Conservation (phyloP, 1,140 invertebrate genomes). For the Leucophenga varia region DNA sequence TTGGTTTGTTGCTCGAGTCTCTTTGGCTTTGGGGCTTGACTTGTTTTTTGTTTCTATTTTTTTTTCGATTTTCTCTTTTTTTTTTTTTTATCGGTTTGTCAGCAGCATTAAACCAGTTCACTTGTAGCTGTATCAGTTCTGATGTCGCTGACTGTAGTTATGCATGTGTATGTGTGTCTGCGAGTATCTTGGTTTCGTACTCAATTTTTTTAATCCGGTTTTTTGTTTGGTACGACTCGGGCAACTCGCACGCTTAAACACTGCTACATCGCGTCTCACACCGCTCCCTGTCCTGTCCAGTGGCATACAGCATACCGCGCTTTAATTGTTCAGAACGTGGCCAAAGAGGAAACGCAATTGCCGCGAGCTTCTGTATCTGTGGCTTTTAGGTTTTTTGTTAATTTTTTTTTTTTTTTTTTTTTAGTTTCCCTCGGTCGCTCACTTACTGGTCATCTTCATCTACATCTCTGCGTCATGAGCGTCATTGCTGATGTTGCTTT, state of each 20-base stretch:
- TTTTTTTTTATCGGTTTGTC: slow-evolving; percentile 20
- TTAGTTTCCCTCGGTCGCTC: background rate
- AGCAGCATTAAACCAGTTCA: slow-evolving; percentile 47
- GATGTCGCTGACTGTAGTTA: slow-evolving; percentile 26
- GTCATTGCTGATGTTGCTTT: slow-evolving; percentile 18
- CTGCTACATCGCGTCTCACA: background rate
- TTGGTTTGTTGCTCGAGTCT: slow-evolving; percentile 20
- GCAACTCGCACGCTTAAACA: no score
- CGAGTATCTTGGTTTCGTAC: slow-evolving; percentile 29
- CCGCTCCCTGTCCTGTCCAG: background rate
- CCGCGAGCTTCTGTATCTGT: slow-evolving; percentile 49
- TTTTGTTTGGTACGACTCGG: no score
- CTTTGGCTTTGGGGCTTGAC: slow-evolving; percentile 37
- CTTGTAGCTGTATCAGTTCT: slow-evolving; percentile 44
- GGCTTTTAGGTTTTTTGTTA: background rate
- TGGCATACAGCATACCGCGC: slow-evolving; percentile 20
- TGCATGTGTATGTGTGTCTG: slow-evolving; percentile 12
- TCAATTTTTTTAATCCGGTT: slow-evolving; percentile 50
- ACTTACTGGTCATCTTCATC: slow-evolving; percentile 26
- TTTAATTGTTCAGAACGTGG: slow-evolving; percentile 49
- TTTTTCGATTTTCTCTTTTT: slow-evolving; percentile 19
- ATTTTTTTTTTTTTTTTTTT: background rate
- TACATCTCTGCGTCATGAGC: slow-evolving; percentile 20
- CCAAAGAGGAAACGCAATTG: slow-evolving; percentile 49
- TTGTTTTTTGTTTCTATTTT: slow-evolving; percentile 22